Conservation (phyloP, 2,797 vertebrate species). For the Diceros bicornis region DNA sequence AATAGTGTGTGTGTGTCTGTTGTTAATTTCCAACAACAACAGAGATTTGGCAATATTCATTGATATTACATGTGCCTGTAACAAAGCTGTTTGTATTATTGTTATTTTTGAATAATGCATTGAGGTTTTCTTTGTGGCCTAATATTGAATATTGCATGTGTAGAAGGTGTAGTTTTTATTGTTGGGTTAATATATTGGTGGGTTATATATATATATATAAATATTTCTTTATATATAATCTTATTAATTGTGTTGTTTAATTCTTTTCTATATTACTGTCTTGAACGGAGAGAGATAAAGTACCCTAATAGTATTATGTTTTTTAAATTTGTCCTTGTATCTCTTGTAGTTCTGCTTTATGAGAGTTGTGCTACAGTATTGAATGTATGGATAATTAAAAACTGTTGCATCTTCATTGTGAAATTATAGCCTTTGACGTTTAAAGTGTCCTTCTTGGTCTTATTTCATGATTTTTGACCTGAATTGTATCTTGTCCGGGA, state of each 20-base stretch:
- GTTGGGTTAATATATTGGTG: background rate
- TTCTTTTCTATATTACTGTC: background rate
- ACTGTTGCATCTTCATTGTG: background rate
- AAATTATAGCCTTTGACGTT: background rate
- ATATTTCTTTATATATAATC: background rate
- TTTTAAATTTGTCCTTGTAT: background rate
- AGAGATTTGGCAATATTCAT: background rate
- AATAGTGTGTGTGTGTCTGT: background rate
- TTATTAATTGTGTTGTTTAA: background rate
- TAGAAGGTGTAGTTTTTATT: background rate
- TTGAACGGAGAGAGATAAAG: background rate
- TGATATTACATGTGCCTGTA: background rate
- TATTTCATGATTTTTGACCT: background rate
- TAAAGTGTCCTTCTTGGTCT: background rate
- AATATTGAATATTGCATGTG: background rate
- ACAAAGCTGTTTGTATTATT: background rate
- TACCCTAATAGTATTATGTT: background rate
- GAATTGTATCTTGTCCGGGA: background rate
- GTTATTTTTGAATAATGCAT: background rate
- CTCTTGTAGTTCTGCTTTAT: background rate
- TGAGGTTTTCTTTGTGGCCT: background rate
- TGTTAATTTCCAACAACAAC: background rate
- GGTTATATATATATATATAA: background rate
- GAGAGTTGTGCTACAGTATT: background rate
- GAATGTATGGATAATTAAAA: constrained; percentile 12